Evolutionary conservation across 2,888 invertebrate genomes (phyloP).

Genomic region (Oligia strigilis): DNA sequence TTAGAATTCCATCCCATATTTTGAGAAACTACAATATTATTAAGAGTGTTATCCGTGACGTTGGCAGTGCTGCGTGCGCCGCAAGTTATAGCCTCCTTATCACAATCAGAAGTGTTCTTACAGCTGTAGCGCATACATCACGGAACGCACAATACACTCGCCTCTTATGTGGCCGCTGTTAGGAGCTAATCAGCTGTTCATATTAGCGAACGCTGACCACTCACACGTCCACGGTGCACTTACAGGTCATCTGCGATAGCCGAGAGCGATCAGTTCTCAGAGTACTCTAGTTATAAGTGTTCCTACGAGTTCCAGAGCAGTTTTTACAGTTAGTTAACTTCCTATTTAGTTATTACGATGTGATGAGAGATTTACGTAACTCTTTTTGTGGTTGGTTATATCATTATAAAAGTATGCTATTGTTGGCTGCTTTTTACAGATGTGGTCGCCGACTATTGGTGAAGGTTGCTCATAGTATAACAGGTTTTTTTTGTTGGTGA

Average conservation of each 20-base stretch:
- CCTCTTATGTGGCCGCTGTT: background rate
- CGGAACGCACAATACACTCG: slow-evolving; percentile 3
- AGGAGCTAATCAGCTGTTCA: slow-evolving; percentile 40
- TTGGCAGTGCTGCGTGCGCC: slow-evolving; percentile 22
- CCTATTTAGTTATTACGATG: slow-evolving; percentile 56
- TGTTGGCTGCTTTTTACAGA: slow-evolving; percentile 44
- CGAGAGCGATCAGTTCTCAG: background rate
- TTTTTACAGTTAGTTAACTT: slow-evolving; percentile 51
- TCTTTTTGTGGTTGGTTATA: slow-evolving; percentile 61
- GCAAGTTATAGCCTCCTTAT: slow-evolving; percentile 37
- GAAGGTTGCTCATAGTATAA: slow-evolving; percentile 33
- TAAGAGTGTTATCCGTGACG: slow-evolving; percentile 30
- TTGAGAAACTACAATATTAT: slow-evolving; percentile 17
- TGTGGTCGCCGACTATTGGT: slow-evolving; percentile 32
- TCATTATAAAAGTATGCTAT: slow-evolving; percentile 52
- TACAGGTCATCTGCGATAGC: slow-evolving; percentile 11
- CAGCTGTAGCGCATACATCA: slow-evolving; percentile 19
- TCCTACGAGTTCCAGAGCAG: slow-evolving; percentile 8
- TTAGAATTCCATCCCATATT: background rate
- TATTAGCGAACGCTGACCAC: slow-evolving; percentile 14
- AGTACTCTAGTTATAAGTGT: background rate
- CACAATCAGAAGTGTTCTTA: slow-evolving; percentile 22
- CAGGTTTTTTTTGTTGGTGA: slow-evolving; percentile 26
- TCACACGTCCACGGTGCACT: slow-evolving; percentile 31
- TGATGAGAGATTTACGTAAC: slow-evolving; percentile 63